phyloP scores from a whole-genome alignment of 1,140 invertebrate species.

The Trachelipus rathkii region DNA sequence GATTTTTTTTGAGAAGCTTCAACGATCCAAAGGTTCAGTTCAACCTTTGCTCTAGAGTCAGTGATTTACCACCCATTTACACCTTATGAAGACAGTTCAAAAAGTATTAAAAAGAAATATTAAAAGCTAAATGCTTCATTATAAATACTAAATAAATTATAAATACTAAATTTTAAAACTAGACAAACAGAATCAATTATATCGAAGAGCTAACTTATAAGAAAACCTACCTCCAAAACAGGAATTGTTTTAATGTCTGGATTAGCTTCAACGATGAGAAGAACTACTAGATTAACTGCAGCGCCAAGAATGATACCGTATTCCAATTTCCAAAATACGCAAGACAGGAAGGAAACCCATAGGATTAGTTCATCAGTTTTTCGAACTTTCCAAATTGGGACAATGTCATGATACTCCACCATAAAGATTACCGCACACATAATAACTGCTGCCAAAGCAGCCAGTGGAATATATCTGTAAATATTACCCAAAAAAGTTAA shows the following conservation, averaged over 20 bases:
- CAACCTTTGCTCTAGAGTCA: no score
- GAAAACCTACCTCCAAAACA: constrained; percentile 10
- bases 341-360: constrained; percentile 74
- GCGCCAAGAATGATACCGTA: constrained; percentile 85
- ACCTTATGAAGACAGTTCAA: no score
- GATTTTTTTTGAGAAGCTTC: no score
- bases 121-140: no score
- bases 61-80: no score
- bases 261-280: constrained; percentile 80
- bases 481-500: neutral
- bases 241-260: constrained; percentile 65
- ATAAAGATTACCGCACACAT: constrained; percentile 87
- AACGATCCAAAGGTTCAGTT: no score
- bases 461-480: constrained; percentile 72
- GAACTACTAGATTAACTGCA: constrained; percentile 71
- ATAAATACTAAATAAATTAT: no score
- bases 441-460: constrained; percentile 60
- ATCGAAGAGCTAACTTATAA: no score
- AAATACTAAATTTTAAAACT: neutral
- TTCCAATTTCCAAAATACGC: constrained; percentile 77
- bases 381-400: constrained; percentile 76
- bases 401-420: constrained; percentile 81
- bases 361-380: constrained; percentile 69
- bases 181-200: neutral
- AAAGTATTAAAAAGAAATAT: no score